phyloP scores from a whole-genome alignment of 2,797 vertebrate species.

The Jordanella pulchra region DNA sequence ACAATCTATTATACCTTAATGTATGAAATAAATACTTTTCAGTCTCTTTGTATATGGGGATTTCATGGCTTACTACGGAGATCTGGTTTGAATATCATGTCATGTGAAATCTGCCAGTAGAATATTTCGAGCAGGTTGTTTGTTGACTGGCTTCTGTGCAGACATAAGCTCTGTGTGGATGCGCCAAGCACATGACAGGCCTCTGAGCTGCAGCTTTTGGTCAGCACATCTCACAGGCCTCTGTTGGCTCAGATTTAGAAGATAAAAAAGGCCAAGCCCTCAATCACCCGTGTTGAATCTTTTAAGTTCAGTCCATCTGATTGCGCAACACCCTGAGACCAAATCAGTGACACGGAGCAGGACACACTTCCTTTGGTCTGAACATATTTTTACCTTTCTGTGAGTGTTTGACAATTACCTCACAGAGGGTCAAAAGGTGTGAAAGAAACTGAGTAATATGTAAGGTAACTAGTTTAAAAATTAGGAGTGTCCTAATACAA shows the following conservation, averaged over 20 bases:
- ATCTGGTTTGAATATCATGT: background rate
- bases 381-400: constrained; percentile 40
- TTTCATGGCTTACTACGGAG: background rate
- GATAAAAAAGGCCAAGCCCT: constrained; percentile 39
- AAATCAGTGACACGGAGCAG: constrained; percentile 63
- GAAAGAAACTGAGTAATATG: constrained; percentile 16
- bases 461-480: constrained; percentile 5
- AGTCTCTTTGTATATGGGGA: background rate
- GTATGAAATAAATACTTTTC: background rate
- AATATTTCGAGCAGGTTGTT: background rate
- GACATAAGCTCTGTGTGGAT: constrained; percentile 16
- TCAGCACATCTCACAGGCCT: constrained; percentile 24
- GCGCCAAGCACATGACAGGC: constrained; percentile 43
- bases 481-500: background rate
- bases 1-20: background rate
- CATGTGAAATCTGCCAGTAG: background rate
- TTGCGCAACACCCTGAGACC: constrained; percentile 37
- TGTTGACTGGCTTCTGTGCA: constrained; percentile 12
- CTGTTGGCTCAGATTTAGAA: constrained; percentile 17
- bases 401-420: constrained; percentile 54
- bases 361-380: constrained; percentile 65
- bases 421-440: constrained; percentile 27
- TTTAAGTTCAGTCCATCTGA: constrained; percentile 47
- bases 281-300: constrained; percentile 27
- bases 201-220: constrained; percentile 37